Percentiles rank a stretch among this genome's conserved stretches.
phyloP scores from a whole-genome alignment of 2,888 invertebrate species.

The Lysandra bellargus region DNA sequence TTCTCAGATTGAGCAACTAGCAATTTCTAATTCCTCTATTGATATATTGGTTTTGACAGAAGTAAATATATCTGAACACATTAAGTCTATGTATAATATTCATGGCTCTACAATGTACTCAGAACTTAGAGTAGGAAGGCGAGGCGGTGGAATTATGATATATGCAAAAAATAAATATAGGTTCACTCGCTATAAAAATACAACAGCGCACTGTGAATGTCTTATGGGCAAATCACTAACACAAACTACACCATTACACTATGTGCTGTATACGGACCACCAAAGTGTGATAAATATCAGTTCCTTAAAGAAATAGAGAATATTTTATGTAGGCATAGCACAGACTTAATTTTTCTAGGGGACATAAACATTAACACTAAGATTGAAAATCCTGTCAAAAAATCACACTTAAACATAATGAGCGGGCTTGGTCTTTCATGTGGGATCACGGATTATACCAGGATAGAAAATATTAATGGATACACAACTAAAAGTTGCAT shows the following conservation, averaged over 20 bases:
- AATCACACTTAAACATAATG: conserved; percentile 20
- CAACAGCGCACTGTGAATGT: not conserved
- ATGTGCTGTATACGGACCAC: conserved; percentile 7
- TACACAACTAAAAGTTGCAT: conserved; percentile 11
- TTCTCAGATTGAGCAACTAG: too few species aligned
- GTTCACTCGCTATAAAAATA: not conserved
- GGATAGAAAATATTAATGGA: conserved; percentile 28
- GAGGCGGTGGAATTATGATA: too few species aligned
- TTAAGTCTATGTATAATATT: too few species aligned
- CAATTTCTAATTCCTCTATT: too few species aligned
- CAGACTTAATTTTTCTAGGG: conserved; percentile 2
- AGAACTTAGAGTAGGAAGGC: too few species aligned
- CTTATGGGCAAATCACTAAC: too few species aligned
- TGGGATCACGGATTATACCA: conserved; percentile 30
- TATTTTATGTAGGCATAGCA: not conserved
- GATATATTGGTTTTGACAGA: too few species aligned
- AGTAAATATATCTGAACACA: too few species aligned
- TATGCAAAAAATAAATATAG: too few species aligned
- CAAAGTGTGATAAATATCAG: not conserved
- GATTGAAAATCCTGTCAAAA: conserved; percentile 7
- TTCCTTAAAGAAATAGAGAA: not conserved
- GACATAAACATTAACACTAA: conserved; percentile 15
- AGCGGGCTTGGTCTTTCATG: conserved; percentile 30
- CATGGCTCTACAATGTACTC: too few species aligned
- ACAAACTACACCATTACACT: too few species aligned